These are phyloP conservation scores for Chloroceryle inda DNA, from an alignment of 2,797 vertebrate genomes.

Conservation along the genomic window DNA sequence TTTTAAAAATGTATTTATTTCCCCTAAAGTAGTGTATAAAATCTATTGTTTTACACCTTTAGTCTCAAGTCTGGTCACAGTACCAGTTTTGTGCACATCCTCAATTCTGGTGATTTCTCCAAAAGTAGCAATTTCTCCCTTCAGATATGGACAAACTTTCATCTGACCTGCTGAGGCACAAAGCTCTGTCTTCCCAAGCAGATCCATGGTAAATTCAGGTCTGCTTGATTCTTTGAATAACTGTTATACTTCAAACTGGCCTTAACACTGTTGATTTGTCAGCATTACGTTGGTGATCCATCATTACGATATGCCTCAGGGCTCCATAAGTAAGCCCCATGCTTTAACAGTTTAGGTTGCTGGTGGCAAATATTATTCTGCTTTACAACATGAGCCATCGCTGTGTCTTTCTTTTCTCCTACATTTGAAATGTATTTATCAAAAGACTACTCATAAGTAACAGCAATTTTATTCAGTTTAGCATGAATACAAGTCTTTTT, in stretches of 20 bases:
- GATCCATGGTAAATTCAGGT: neutral
- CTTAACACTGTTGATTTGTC: constrained; percentile 43
- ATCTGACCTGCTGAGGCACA: neutral
- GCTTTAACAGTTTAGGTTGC: neutral
- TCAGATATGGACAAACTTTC: neutral
- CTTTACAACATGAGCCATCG: neutral
- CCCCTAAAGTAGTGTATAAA: neutral
- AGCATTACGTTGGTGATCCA: neutral
- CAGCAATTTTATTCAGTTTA: neutral
- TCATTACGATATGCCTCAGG: neutral
- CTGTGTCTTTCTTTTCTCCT: neutral
- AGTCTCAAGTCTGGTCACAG: neutral
- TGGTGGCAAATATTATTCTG: neutral
- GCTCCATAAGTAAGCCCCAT: neutral
- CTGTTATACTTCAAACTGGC: constrained; percentile 42
- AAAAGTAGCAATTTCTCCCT: neutral
- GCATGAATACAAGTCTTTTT: neutral
- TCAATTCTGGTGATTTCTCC: neutral
- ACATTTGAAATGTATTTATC: neutral
- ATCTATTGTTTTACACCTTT: neutral
- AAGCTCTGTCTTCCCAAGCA: neutral
- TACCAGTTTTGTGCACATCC: neutral
- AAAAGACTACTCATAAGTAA: neutral
- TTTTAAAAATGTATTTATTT: neutral
- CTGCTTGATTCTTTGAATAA: neutral